Conservation (phyloP, 2,797 vertebrate genomes). For the Acrocephalus scirpaceus region DNA sequence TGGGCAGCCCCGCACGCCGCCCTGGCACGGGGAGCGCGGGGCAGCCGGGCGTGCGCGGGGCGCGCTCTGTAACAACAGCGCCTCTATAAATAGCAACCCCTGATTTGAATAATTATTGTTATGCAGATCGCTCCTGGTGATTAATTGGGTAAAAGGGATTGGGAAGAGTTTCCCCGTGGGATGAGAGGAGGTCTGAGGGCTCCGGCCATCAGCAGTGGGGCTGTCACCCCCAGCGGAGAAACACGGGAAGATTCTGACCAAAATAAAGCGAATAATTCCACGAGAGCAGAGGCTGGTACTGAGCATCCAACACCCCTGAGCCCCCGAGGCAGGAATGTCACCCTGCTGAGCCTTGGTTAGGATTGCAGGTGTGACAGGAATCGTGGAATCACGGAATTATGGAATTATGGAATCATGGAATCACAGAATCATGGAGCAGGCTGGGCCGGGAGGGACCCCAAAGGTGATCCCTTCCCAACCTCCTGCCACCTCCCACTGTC, state of each 20-base stretch:
- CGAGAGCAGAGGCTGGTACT: neutral
- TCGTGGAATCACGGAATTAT: too few relatives aligned
- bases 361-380: neutral
- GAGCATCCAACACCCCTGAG: accelerated
- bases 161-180: neutral
- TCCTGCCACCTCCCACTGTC: neutral
- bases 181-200: neutral
- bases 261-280: neutral
- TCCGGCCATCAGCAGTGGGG: neutral
- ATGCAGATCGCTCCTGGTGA: neutral
- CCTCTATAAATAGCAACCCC: neutral
- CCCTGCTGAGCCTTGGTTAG: accelerated
- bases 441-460: neutral
- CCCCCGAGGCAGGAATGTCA: neutral
- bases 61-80: too few relatives aligned
- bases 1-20: too few relatives aligned
- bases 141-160: neutral
- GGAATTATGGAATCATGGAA: too few relatives aligned
- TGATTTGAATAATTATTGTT: neutral
- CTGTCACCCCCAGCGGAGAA: neutral
- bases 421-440: too few relatives aligned
- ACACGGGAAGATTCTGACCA: neutral
- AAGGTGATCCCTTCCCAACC: neutral
- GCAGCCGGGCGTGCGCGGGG: neutral
- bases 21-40: too few relatives aligned